Base-by-base conservation (phyloP, 2,888 invertebrate genomes). In the Neocrepidodera transversa region DNA sequence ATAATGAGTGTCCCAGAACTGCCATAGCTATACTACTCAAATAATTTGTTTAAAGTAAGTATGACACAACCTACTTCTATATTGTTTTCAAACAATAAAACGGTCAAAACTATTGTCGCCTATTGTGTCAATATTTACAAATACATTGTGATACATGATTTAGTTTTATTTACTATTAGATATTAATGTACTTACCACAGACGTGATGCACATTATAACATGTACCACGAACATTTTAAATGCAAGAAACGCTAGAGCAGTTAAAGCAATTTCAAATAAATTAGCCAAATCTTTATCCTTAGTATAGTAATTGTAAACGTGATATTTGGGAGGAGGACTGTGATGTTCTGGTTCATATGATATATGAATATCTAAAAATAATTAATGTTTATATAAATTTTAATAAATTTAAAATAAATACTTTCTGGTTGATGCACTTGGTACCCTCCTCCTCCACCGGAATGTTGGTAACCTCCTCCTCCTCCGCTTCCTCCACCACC, bases 201-300 rank as follows among this genome's bases (percentile, higher is more conserved):
- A 72, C 0, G 86, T 84, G 47, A 90, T 87, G 72, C 90, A 89
- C 87, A 92, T 88, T 6, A 92, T 82, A 10, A 92, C 86, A 76
- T 93, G 91, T 42, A 92, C 82, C 10, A 90, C 82, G 69, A 93
- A 93, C 82, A 91, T 86, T 23, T 90, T 91, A 70, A 93, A 93
- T 0, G 92, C 89, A 7, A 92, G 77, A 72, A 90, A 92, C 0
- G 92, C 92, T 30, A 93, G 82, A 0, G 91, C 91, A 0, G 92
- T 92, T 17, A 92, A 81, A 0, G 91, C 91, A 60, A 92, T 87
- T 61, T 93, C 92, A 68, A 91, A 90, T 32, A 93, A 83, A 68
- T 92, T 89, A 7, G 85, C 85, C 17, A 92, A 76, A 0, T 87
- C 86, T 16, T 92, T 81, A 6, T 87, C 86, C 61, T 86, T 76